Evolutionary conservation across 2,113 vertebrate genomes (phyloP).

Genomic region (Accipiter virgatus): DNA sequence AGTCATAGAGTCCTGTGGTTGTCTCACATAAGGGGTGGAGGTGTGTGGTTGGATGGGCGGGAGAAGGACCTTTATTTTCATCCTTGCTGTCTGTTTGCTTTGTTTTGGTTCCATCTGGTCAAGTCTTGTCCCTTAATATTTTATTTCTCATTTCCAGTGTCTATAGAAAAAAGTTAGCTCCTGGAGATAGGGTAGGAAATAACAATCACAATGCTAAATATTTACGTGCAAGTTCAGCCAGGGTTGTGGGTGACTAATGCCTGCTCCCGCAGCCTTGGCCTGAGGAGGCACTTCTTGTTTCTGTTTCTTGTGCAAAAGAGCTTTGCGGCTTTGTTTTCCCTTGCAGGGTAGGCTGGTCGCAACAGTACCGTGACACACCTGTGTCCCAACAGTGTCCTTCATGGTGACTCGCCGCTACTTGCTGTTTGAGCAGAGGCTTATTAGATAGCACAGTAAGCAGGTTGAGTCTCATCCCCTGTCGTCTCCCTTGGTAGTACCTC

Average conservation of each 20-base stretch:
- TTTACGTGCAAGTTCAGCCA: neutral
- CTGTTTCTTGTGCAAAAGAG: accelerated
- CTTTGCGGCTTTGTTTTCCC: neutral
- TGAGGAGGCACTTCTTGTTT: neutral
- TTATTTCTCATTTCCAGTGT: neutral
- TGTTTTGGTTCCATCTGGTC: neutral
- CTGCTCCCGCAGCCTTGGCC: neutral
- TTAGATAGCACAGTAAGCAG: accelerated
- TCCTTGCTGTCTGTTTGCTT: neutral
- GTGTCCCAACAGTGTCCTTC: neutral
- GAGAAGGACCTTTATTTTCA: neutral
- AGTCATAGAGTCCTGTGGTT: accelerated
- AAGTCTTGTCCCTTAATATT: neutral
- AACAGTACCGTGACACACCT: accelerated
- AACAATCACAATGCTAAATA: accelerated
- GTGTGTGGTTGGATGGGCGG: accelerated
- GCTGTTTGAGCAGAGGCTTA: neutral
- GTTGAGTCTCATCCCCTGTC: neutral
- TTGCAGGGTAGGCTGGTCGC: neutral
- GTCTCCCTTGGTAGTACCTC: accelerated
- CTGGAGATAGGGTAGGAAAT: neutral
- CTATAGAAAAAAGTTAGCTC: neutral
- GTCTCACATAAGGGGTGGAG: accelerated
- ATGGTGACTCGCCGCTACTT: accelerated
- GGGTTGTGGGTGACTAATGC: neutral